Conservation (phyloP, 2,888 invertebrate species). For the Drosophila longiperda region DNA sequence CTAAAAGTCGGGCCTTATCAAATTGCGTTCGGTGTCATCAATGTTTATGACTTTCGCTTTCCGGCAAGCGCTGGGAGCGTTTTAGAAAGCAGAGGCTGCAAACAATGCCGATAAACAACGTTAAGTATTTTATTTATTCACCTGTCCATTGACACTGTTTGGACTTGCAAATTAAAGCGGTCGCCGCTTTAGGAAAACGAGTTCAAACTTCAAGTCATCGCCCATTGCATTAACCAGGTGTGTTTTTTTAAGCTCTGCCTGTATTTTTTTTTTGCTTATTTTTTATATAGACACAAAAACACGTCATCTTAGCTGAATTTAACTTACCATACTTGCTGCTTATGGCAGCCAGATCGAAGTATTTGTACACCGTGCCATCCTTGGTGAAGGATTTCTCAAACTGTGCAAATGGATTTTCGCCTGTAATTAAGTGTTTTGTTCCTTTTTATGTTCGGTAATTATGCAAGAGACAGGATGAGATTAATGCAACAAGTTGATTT, state of each 20-base stretch:
- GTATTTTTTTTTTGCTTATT: not conserved
- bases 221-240: constrained; percentile 30
- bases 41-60: constrained; percentile 66
- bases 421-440: constrained; percentile 50
- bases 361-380: constrained; percentile 87
- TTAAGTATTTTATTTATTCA: constrained; percentile 22
- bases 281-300: constrained; percentile 7
- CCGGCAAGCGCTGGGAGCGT: constrained; percentile 16
- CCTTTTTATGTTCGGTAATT: constrained; percentile 26
- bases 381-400: constrained; percentile 82
- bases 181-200: constrained; percentile 16
- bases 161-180: constrained; percentile 67
- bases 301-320: constrained; percentile 30
- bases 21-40: constrained; percentile 14
- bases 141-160: constrained; percentile 50
- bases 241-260: not conserved
- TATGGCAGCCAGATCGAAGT: constrained; percentile 91
- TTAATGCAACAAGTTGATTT: constrained; percentile 28
- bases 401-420: constrained; percentile 81
- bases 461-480: constrained; percentile 42
- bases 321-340: constrained; percentile 93
- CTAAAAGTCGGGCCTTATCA: constrained; percentile 46
- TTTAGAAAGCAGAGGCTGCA: constrained; percentile 44
- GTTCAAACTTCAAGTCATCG: constrained; percentile 66
- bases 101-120: not conserved